Evolutionary conservation across 2,797 vertebrate genomes (phyloP).

Genomic region (Decapterus maruadsi): DNA sequence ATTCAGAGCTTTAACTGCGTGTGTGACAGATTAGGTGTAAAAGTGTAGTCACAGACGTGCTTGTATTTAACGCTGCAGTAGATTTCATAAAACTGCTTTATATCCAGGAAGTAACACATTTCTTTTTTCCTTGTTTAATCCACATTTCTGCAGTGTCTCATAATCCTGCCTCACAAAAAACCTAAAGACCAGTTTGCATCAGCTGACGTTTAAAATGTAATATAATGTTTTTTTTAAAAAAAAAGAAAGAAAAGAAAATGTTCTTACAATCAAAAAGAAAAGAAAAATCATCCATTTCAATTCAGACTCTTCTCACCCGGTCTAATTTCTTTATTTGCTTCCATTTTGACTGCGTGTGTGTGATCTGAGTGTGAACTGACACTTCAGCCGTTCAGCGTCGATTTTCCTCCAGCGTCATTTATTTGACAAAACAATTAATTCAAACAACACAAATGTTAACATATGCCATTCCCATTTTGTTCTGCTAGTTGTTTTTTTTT

Average conservation of each 20-base stretch:
- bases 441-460: neutral
- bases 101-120: neutral
- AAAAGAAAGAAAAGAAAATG: neutral
- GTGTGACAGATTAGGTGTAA: neutral
- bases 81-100: neutral
- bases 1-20: neutral
- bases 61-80: neutral
- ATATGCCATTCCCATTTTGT: neutral
- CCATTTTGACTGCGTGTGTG: neutral
- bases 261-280: neutral
- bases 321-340: neutral
- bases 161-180: neutral
- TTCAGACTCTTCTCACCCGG: neutral
- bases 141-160: neutral
- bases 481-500: neutral
- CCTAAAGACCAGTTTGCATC: neutral
- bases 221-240: neutral
- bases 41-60: neutral
- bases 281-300: neutral
- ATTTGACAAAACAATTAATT: neutral
- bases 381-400: neutral
- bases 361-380: neutral
- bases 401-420: slow-evolving; percentile 10
- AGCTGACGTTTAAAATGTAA: neutral
- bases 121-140: neutral